Evolutionary conservation across 2,113 vertebrate genomes (phyloP), one percentile per base, ranked within the genome.

Genomic region (Cyrtonyx montezumae): DNA sequence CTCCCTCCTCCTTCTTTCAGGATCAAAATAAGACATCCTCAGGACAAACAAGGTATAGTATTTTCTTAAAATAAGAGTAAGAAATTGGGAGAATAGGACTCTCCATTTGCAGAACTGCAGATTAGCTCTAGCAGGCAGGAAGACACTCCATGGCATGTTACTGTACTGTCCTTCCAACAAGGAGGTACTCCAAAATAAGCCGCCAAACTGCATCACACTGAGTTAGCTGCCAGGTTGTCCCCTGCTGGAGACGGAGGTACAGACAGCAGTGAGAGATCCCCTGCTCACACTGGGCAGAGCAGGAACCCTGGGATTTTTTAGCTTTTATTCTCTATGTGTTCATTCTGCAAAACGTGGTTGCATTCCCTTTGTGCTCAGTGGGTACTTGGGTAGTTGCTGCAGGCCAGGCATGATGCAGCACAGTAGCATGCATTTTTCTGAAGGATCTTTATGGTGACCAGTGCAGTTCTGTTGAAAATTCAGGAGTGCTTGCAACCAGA

Each of bases 21-120:
- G 95, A 85, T 34, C 87, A 97, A 76, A 93, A 78, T 2, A 55
- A 75, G 91, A 95, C 96, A 91, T 96, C 96, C 74, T 86, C 98
- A 80, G 95, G 90, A 86, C 97, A 98, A 45, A 84, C 97, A 78
- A 98, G 98, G 98, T 98, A 95, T 5, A 3, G 85, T 96, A 76
- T 68, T 37, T 11, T n/a, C 86, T 80, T 37, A 23, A n/a, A 67
- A 42, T 15, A 10, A 45, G 46, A 76, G 36, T 61, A 26, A 85
- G 79, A 48, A 32, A 15, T 7, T 5, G 37, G 28, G 69, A 42
- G 55, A 19, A 12, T 40, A 21, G 75, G 62, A 17, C 4, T n/a
- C 32, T 66, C 26, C 6, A 0, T 75, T 42, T 42, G 37, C 46
- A 46, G 73, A 89, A 26, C 25, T 36, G 46, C 25, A 2, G 30